Conservation (phyloP, 2,888 invertebrate species). For the Tipula confusa region DNA sequence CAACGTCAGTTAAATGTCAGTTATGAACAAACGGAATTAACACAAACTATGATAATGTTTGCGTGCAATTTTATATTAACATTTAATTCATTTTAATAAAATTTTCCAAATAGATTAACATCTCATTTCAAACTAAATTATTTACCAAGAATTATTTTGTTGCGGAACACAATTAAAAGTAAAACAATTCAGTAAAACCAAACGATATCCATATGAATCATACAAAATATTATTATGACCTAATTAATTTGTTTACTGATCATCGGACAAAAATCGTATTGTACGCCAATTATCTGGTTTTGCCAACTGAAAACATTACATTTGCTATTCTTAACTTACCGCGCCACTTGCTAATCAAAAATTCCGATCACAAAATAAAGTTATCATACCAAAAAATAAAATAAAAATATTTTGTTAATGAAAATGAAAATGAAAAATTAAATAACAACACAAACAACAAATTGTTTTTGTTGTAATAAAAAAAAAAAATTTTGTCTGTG, state of each 20-base stretch:
- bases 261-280: not conserved
- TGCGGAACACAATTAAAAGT: not conserved
- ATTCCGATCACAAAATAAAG: not conserved
- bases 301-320: too few relatives aligned
- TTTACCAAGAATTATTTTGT: not conserved
- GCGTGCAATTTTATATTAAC: too few relatives aligned
- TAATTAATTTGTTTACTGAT: not conserved
- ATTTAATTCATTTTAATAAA: too few relatives aligned
- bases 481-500: constrained; percentile 14
- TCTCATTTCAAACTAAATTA: not conserved
- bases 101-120: not conserved
- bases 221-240: not conserved
- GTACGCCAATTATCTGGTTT: too few relatives aligned
- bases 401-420: not conserved
- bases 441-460: not conserved
- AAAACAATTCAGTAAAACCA: not conserved
- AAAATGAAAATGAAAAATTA: not conserved
- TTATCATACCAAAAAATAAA: not conserved
- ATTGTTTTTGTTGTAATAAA: not conserved
- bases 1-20: too few relatives aligned
- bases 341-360: not conserved
- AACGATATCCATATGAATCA: not conserved
- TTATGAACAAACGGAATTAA: too few relatives aligned
- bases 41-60: too few relatives aligned
- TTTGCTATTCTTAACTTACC: not conserved